Percentiles rank a stretch among this genome's conserved stretches.
Evolutionary conservation across 92 coral and sea anemone genomes (phyloP).

Genomic region (Diadumene lineata): DNA sequence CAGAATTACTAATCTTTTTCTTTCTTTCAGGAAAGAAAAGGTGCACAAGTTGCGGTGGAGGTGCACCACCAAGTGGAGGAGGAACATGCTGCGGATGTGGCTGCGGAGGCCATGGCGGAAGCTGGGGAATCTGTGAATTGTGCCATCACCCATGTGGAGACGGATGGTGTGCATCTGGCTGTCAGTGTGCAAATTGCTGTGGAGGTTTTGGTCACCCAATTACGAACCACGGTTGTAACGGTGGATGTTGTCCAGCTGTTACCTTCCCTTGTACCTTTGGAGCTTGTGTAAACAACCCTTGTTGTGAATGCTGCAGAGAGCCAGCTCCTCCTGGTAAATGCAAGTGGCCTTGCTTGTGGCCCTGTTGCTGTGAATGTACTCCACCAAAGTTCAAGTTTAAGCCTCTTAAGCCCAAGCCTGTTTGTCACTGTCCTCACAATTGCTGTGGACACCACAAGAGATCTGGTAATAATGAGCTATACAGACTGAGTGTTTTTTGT

Average conservation of each 20-base stretch:
- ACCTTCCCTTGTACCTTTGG: constrained; percentile 72
- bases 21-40: neutral
- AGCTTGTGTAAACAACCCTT: constrained; percentile 75
- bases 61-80: constrained; percentile 20
- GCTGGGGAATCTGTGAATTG: constrained; percentile 37
- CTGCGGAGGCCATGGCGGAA: constrained; percentile 48
- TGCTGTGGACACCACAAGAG: constrained; percentile 15
- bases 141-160: constrained; percentile 60
- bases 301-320: constrained; percentile 73
- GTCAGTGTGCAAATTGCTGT: constrained; percentile 54
- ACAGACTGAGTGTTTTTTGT: too few relatives aligned
- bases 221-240: constrained; percentile 45
- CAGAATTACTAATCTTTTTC: neutral
- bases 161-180: constrained; percentile 60
- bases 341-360: constrained; percentile 73
- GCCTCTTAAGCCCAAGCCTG: constrained; percentile 84
- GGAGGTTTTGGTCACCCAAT: constrained; percentile 46
- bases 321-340: constrained; percentile 63
- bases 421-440: constrained; percentile 52
- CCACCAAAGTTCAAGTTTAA: constrained; percentile 64
- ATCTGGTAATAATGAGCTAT: too few relatives aligned
- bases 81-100: constrained; percentile 49
- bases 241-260: constrained; percentile 63
- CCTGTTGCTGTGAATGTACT: constrained; percentile 72
- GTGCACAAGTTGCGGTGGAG: constrained; percentile 9